phyloP scores from a whole-genome alignment of 64 coral and sea anemone species.

The Pocillopora damicornis region DNA sequence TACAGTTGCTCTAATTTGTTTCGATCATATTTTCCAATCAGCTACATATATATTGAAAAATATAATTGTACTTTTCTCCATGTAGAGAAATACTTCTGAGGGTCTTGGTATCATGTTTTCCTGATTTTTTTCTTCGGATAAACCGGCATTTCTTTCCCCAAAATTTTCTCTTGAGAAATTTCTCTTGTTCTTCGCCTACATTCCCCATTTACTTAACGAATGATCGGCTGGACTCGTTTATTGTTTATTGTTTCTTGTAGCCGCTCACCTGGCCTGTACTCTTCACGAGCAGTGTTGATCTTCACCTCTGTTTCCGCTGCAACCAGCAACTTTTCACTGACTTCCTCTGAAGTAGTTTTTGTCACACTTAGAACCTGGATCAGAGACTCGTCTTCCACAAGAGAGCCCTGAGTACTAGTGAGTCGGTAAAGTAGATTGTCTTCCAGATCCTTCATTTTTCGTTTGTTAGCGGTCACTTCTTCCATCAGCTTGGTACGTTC shows the following conservation, averaged over 20 bases:
- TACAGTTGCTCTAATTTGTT: too few species aligned
- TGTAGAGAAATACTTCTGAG: too few species aligned
- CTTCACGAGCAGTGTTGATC: conserved; percentile 96
- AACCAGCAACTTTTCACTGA: conserved; percentile 93
- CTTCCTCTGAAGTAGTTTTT: conserved; percentile 95
- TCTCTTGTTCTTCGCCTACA: too few species aligned
- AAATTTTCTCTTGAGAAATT: too few species aligned
- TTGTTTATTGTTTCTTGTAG: background rate
- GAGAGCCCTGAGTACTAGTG: conserved; percentile 97
- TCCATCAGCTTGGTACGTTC: conserved; percentile 97
- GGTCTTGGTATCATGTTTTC: too few species aligned
- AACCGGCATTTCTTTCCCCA: too few species aligned
- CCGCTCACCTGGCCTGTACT: conserved; percentile 86
- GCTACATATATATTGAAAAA: too few species aligned
- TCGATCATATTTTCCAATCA: too few species aligned
- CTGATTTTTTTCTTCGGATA: too few species aligned
- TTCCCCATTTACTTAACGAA: background rate
- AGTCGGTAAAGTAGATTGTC: conserved; percentile 92
- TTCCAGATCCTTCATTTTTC: conserved; percentile 97
- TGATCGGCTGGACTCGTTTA: background rate
- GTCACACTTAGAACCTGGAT: conserved; percentile 89
- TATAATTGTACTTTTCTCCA: too few species aligned
- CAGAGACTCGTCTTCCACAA: conserved; percentile 96
- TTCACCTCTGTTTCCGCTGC: conserved; percentile 95
- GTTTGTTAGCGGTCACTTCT: conserved; percentile 98